phyloP scores from a whole-genome alignment of 2,888 invertebrate species.

The Anagyrus pseudococci region DNA sequence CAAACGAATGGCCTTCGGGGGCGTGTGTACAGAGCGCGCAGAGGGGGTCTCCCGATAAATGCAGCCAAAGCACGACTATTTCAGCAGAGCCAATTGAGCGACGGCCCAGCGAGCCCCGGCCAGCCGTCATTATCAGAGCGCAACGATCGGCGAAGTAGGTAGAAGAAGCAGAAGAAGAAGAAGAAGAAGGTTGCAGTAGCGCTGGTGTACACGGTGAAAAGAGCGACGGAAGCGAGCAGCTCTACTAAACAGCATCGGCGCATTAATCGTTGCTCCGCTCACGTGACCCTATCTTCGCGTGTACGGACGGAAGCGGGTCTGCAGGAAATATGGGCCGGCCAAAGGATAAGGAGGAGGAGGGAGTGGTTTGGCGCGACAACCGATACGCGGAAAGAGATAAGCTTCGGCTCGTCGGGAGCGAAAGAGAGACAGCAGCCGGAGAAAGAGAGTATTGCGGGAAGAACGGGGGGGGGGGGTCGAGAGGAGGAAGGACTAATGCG shows the following conservation, averaged over 20 bases:
- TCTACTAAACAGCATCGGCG: constrained; percentile 12
- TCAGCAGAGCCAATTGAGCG: no score
- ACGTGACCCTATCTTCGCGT: constrained; percentile 29
- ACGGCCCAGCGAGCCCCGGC: no score
- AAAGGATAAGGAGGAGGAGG: background rate
- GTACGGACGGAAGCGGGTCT: constrained; percentile 3
- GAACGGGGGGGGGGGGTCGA: no score
- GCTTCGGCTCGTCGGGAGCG: constrained; percentile 23
- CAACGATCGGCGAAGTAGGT: constrained; percentile 14
- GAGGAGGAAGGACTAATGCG: no score
- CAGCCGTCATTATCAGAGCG: constrained; percentile 4
- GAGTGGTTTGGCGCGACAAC: background rate
- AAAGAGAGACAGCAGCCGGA: constrained; percentile 9
- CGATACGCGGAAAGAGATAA: constrained; percentile 15
- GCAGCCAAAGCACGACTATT: no score
- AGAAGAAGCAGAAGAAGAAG: no score
- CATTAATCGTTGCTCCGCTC: constrained; percentile 31
- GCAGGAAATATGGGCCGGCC: constrained; percentile 15
- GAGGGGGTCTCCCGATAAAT: no score
- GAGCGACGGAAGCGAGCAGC: background rate
- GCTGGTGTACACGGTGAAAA: background rate
- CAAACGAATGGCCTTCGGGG: no score
- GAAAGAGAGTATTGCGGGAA: no score
- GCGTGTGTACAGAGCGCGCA: no score
- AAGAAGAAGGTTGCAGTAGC: background rate